These are phyloP conservation scores for Neogobius melanostomus DNA, from an alignment of 2,113 vertebrate species.

Conservation along the genomic window DNA sequence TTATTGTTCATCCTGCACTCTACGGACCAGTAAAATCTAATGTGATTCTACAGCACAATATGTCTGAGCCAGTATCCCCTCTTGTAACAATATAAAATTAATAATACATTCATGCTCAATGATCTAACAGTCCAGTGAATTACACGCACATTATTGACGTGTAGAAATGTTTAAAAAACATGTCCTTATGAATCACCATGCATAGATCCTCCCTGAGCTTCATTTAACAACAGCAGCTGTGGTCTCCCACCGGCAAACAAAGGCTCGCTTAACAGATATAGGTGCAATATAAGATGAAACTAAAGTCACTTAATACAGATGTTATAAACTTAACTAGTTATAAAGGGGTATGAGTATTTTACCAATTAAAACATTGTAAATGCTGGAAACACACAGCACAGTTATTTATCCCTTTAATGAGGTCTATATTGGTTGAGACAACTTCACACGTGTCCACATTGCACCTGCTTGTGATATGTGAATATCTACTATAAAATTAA, in stretches of 20 bases:
- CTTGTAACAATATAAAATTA: neutral
- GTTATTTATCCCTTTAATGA: neutral
- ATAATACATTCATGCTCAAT: neutral
- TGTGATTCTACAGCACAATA: neutral
- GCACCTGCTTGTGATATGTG: neutral
- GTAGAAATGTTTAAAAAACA: neutral
- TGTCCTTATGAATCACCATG: neutral
- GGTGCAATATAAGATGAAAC: neutral
- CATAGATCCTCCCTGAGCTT: neutral
- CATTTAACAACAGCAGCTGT: neutral
- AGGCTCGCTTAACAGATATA: neutral
- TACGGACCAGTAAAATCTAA: neutral
- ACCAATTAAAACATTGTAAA: neutral
- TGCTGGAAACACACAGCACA: neutral
- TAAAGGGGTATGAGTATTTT: neutral
- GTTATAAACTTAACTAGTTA: slow-evolving; percentile 1
- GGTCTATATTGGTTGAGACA: neutral
- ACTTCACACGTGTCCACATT: neutral
- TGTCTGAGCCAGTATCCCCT: neutral
- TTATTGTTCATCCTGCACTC: neutral
- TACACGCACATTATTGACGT: neutral
- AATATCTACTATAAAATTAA: neutral
- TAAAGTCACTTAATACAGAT: neutral
- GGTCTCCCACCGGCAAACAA: neutral
- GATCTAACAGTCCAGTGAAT: neutral